A percentile compares a stretch with the other conserved stretches of the same genome.
Evolutionary conservation across 2,888 invertebrate genomes (phyloP).

Genomic region (Orthosia incerta): DNA sequence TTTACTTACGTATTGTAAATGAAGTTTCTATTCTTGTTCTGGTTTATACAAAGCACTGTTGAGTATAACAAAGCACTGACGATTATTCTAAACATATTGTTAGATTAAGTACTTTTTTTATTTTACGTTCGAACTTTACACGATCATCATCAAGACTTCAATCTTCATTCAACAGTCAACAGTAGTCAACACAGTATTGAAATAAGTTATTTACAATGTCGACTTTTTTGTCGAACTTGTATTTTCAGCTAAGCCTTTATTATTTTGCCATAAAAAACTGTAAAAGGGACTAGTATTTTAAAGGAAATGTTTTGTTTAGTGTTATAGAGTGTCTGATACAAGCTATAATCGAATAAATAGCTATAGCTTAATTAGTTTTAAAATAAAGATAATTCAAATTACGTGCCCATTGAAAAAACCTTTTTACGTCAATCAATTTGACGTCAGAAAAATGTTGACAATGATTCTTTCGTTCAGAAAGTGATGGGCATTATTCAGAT

Average conservation of each 20-base stretch:
- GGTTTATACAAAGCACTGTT: conserved; percentile 47
- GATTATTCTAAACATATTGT: conserved; percentile 61
- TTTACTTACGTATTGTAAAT: conserved; percentile 80
- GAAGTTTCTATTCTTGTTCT: conserved; percentile 71
- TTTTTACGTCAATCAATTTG: conserved; percentile 22
- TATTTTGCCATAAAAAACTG: too few relatives aligned
- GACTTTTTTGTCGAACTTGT: not conserved
- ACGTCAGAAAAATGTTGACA: not conserved
- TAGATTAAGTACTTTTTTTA: not conserved
- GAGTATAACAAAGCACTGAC: conserved; percentile 52
- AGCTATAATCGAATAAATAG: not conserved
- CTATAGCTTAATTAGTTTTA: not conserved
- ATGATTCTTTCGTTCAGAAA: conserved; percentile 19
- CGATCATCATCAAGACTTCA: conserved; percentile 1
- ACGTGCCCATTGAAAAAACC: conserved; percentile 1
- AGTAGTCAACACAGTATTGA: conserved; percentile 1
- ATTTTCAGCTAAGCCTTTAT: not conserved
- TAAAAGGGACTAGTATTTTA: too few relatives aligned
- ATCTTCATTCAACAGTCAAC: not conserved
- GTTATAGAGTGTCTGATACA: not conserved
- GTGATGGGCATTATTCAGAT: too few relatives aligned
- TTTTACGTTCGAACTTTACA: conserved; percentile 22
- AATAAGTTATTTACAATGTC: conserved; percentile 9
- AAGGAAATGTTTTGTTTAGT: too few relatives aligned
- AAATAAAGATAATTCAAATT: not conserved